A percentile compares a stretch with the other conserved stretches of the same genome.
These are phyloP conservation scores for Thecocarcelia acutangulata DNA, from an alignment of 2,888 invertebrate genomes.

Conservation along the genomic window DNA sequence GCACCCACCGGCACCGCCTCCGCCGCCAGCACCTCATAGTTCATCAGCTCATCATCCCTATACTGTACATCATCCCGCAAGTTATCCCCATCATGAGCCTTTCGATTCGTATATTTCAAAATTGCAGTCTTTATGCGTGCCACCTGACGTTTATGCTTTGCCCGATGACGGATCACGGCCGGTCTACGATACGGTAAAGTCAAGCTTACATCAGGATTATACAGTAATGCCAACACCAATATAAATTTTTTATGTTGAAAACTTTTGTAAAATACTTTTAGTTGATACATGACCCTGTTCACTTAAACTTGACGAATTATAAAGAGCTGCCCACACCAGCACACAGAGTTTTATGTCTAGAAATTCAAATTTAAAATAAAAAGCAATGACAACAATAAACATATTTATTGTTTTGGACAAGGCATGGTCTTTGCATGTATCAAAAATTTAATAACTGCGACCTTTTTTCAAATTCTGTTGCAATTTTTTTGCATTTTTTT, in stretches of 20 bases:
- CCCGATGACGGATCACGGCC: slow-evolving; percentile 91
- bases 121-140: slow-evolving; percentile 93
- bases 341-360: too few species aligned
- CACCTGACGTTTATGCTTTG: slow-evolving; percentile 89
- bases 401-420: too few species aligned
- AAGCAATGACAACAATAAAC: too few species aligned
- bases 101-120: slow-evolving; percentile 96
- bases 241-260: slow-evolving; percentile 82
- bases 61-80: slow-evolving; percentile 77
- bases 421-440: too few species aligned
- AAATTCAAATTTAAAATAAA: too few species aligned
- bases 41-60: slow-evolving; percentile 77
- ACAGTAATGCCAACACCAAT: slow-evolving; percentile 91
- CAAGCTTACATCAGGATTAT: slow-evolving; percentile 93
- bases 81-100: slow-evolving; percentile 89
- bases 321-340: too few species aligned
- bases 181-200: slow-evolving; percentile 94
- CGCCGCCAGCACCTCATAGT: slow-evolving; percentile 73
- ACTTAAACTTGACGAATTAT: too few species aligned
- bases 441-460: too few species aligned
- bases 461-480: too few species aligned
- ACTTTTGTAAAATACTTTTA: neutral
- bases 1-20: slow-evolving; percentile 68
- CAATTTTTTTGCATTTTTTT: too few species aligned
- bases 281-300: too few species aligned